phyloP scores from a whole-genome alignment of 2,113 vertebrate genomes.

The Etia nguti region DNA sequence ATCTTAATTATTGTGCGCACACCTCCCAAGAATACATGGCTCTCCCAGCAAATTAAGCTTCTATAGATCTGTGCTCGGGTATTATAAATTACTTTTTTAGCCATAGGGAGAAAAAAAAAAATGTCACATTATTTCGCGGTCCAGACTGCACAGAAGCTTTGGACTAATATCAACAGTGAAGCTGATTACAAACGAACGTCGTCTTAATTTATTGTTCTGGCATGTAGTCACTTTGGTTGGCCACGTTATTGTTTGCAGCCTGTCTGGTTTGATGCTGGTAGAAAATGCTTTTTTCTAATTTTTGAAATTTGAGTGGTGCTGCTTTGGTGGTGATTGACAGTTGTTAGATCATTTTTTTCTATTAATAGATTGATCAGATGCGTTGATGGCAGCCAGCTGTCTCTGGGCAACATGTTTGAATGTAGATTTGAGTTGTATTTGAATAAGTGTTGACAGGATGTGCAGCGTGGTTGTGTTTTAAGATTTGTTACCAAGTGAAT shows the following conservation, averaged over 20 bases:
- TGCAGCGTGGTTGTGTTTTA: background rate
- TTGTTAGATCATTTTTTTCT: background rate
- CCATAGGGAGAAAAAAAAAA: background rate
- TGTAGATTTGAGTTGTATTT: background rate
- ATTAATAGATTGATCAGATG: background rate
- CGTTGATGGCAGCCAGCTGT: background rate
- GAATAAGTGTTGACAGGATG: background rate
- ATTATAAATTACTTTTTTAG: slow-evolving; percentile 12
- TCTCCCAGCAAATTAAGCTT: background rate
- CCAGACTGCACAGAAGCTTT: background rate
- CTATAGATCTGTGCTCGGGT: background rate
- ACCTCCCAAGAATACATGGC: background rate
- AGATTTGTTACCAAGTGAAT: background rate
- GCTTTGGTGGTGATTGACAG: background rate
- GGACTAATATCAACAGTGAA: background rate
- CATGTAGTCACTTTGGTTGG: background rate
- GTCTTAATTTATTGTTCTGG: background rate
- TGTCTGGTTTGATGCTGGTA: background rate
- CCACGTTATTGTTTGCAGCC: background rate
- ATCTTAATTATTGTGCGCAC: background rate
- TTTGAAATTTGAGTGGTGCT: background rate
- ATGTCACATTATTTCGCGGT: background rate
- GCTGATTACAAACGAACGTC: background rate
- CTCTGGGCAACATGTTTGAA: background rate
- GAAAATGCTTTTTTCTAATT: background rate